Percentiles rank a stretch among this genome's conserved stretches.
These are phyloP conservation scores for Agonum fuliginosum DNA, from an alignment of 2,888 invertebrate genomes.

Conservation along the genomic window DNA sequence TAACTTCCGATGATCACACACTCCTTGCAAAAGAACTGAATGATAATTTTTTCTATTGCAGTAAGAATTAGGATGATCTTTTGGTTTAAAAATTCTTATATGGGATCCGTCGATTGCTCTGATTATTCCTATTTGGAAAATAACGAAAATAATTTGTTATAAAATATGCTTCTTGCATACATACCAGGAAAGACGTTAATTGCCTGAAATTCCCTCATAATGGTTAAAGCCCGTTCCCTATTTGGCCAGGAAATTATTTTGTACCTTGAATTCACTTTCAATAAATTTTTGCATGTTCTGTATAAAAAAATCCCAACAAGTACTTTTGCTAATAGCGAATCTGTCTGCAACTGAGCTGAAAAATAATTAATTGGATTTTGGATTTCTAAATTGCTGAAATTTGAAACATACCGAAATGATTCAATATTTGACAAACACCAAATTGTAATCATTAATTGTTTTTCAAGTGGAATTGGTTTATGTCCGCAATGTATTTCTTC, in stretches of 20 bases:
- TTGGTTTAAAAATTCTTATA: slow-evolving; percentile 43
- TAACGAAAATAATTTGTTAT: neutral
- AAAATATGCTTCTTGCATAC: neutral
- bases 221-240: neutral
- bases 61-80: slow-evolving; percentile 40
- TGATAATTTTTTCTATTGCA: slow-evolving; percentile 47
- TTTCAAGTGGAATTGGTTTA: neutral
- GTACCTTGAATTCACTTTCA: slow-evolving; percentile 28
- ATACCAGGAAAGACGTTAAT: slow-evolving; percentile 12
- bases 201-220: neutral
- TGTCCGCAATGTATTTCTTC: neutral
- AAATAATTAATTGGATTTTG: slow-evolving; percentile 3
- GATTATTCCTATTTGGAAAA: slow-evolving; percentile 26
- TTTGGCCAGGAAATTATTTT: slow-evolving; percentile 30
- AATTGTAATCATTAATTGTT: slow-evolving; percentile 1
- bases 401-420: slow-evolving; percentile 4
- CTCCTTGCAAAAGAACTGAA: slow-evolving; percentile 57
- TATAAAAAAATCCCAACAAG: slow-evolving; percentile 31
- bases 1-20: slow-evolving; percentile 61
- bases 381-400: neutral
- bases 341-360: slow-evolving; percentile 13
- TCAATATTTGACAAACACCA: slow-evolving; percentile 6
- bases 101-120: slow-evolving; percentile 54
- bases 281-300: slow-evolving; percentile 3
- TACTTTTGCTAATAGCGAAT: slow-evolving; percentile 20